Percentiles rank a stretch among this genome's conserved stretches.
These are phyloP conservation scores for Bombus waltoni DNA, from an alignment of 1,140 invertebrate genomes.

Conservation along the genomic window DNA sequence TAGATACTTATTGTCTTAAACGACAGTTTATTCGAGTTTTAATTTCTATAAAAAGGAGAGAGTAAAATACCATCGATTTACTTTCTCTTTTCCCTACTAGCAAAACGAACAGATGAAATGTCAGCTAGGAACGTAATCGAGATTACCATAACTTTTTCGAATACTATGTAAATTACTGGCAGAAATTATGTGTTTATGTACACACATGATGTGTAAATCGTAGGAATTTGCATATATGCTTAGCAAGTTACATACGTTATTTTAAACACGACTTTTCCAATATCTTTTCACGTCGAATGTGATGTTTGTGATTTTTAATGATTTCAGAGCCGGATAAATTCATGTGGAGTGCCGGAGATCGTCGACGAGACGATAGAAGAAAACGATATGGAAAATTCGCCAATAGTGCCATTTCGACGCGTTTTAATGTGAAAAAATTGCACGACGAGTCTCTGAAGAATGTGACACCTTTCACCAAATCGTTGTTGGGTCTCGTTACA, in stretches of 20 bases:
- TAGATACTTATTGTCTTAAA: not conserved
- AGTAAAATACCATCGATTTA: not conserved
- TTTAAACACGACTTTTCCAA: not conserved
- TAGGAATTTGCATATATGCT: not conserved
- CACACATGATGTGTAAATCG: not conserved
- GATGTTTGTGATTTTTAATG: too few species aligned
- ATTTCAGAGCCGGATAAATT: conserved; percentile 18
- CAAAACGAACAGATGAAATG: not conserved
- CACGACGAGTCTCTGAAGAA: conserved; percentile 16
- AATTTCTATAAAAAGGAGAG: not conserved
- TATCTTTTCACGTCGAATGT: not conserved
- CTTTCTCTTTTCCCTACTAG: not conserved
- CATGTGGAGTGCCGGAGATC: conserved; percentile 19
- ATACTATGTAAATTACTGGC: not conserved
- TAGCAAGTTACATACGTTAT: not conserved
- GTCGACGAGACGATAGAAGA: conserved; percentile 18
- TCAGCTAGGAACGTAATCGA: not conserved
- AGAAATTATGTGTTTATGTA: not conserved
- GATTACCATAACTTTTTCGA: not conserved
- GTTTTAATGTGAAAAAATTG: conserved; percentile 8
- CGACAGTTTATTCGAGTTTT: not conserved
- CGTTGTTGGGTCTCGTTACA: conserved; percentile 36
- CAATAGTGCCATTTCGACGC: not conserved
- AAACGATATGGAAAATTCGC: not conserved
- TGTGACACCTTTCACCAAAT: conserved; percentile 52